These are phyloP conservation scores for Chaetura pelagica DNA, from an alignment of 2,113 vertebrate genomes.

Conservation along the genomic window DNA sequence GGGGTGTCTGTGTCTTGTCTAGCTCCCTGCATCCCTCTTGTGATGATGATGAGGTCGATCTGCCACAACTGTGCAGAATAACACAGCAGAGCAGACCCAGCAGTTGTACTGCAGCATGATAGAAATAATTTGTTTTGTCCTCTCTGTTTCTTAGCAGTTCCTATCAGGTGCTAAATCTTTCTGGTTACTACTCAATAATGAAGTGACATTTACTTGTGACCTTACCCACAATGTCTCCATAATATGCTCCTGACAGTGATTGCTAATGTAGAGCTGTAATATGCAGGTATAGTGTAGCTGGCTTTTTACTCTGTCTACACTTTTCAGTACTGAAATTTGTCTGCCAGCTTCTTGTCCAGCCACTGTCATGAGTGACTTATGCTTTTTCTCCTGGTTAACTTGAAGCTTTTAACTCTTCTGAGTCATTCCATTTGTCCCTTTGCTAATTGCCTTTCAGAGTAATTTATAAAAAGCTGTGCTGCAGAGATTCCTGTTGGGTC, in stretches of 20 bases:
- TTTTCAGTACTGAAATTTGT: background rate
- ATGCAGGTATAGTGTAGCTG: background rate
- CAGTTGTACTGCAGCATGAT: background rate
- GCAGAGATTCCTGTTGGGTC: background rate
- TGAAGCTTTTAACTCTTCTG: constrained; percentile 18
- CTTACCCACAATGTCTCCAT: background rate
- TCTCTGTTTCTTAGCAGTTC: background rate
- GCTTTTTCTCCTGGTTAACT: constrained; percentile 8
- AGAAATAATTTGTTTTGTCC: background rate
- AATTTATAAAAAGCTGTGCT: background rate
- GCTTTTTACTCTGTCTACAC: background rate
- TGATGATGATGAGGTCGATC: background rate
- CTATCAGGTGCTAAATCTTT: background rate
- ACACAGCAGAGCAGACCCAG: background rate
- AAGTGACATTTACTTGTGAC: constrained; percentile 9
- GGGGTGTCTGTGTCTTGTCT: background rate
- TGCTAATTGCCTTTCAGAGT: constrained; percentile 28
- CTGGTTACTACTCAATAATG: background rate
- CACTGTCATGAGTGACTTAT: background rate
- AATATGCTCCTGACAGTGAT: background rate
- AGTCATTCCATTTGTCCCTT: constrained; percentile 10
- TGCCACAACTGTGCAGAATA: background rate
- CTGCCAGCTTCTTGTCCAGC: background rate
- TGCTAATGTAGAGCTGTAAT: background rate
- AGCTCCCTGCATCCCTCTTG: background rate